phyloP scores from a whole-genome alignment of 2,113 vertebrate genomes.

The Myotis davidii region DNA sequence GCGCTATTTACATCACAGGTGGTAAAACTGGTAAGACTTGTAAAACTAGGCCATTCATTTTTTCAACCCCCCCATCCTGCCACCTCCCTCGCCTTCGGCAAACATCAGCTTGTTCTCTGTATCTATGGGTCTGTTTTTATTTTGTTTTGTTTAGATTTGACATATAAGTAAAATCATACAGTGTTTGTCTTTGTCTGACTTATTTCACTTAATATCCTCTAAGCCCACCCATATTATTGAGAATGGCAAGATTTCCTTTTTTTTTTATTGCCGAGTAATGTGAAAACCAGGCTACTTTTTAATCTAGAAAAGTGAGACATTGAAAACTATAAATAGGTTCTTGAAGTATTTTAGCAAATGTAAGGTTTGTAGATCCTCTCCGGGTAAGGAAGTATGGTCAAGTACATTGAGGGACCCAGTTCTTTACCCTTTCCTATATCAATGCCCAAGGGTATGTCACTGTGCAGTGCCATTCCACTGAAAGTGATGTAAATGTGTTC shows the following conservation, averaged over 20 bases:
- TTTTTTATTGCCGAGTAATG: not conserved
- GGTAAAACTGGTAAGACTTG: constrained; percentile 45
- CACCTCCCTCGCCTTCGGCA: not conserved
- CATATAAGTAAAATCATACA: not conserved
- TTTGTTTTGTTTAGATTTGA: not conserved
- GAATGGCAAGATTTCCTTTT: not conserved
- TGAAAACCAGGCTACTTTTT: constrained; percentile 11
- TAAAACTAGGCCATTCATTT: constrained; percentile 11
- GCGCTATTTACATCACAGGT: not conserved
- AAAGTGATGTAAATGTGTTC: constrained; percentile 3
- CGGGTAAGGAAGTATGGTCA: not conserved
- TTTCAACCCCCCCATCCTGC: not conserved
- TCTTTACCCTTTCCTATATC: not conserved
- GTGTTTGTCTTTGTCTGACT: not conserved
- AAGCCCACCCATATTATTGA: not conserved
- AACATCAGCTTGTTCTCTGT: not conserved
- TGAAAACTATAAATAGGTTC: not conserved
- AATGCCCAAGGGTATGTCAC: not conserved
- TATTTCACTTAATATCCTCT: not conserved
- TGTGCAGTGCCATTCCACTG: not conserved
- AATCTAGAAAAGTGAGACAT: constrained; percentile 30
- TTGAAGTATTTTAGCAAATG: not conserved
- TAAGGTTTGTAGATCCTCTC: not conserved
- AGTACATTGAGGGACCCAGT: not conserved
- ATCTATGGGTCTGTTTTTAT: not conserved